Evolutionary conservation across 2,113 vertebrate genomes (phyloP).

Genomic region (Meleagris gallopavo): DNA sequence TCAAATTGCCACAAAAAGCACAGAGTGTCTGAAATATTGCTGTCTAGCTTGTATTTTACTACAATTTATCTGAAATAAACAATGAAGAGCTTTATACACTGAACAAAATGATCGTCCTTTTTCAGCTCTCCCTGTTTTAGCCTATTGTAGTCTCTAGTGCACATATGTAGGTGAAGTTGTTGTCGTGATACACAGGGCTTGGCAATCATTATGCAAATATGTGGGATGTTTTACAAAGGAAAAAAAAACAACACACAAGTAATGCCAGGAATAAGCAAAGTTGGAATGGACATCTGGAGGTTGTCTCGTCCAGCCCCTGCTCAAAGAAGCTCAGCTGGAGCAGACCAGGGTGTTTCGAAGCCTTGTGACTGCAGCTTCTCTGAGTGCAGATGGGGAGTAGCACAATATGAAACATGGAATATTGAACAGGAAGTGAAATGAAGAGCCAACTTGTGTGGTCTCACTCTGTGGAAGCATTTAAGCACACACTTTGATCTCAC

Average conservation of each 20-base stretch:
- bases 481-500: not conserved
- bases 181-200: not conserved
- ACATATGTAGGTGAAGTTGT: not conserved
- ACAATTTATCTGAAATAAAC: not conserved
- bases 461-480: not conserved
- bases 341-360: not conserved
- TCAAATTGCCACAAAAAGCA: not conserved
- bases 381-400: not conserved
- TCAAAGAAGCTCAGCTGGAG: not conserved
- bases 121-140: not conserved
- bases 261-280: not conserved
- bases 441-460: not conserved
- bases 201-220: not conserved
- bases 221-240: not conserved
- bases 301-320: not conserved
- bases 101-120: not conserved
- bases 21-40: not conserved
- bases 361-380: not conserved
- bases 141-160: not conserved
- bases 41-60: not conserved
- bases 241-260: not conserved
- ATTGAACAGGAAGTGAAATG: not conserved
- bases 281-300: not conserved
- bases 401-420: not conserved
- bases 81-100: not conserved